Percentiles rank a stretch among this genome's conserved stretches.
These are phyloP conservation scores for Prionace glauca DNA, from an alignment of 2,797 vertebrate genomes.

Conservation along the genomic window DNA sequence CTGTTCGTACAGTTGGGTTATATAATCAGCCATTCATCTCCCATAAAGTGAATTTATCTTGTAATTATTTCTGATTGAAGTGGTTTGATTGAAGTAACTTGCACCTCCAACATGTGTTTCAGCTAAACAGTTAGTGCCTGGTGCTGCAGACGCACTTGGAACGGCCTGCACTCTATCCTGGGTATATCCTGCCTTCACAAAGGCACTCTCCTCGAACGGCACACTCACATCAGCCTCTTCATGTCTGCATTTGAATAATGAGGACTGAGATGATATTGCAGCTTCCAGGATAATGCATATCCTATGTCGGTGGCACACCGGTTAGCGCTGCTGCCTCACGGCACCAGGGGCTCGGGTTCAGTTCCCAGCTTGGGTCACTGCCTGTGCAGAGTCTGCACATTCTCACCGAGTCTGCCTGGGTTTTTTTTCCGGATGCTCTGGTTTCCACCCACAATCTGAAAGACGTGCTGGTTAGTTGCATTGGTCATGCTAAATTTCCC, in stretches of 20 bases:
- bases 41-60: constrained; percentile 5
- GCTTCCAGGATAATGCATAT: neutral
- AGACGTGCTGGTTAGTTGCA: too few species aligned
- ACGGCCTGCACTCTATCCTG: neutral
- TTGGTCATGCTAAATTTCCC: too few species aligned
- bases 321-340: too few species aligned
- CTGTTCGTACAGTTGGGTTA: neutral
- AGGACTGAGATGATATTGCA: neutral
- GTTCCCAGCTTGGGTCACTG: too few species aligned
- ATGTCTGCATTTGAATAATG: neutral
- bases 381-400: too few species aligned
- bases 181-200: neutral
- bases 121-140: neutral
- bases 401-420: too few species aligned
- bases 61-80: constrained; percentile 21
- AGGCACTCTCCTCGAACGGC: neutral
- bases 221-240: neutral
- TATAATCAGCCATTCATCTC: neutral
- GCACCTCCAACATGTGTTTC: neutral
- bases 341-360: too few species aligned
- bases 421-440: too few species aligned
- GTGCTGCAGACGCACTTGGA: neutral
- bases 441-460: too few species aligned
- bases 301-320: too few species aligned
- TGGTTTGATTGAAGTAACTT: neutral